Conservation (phyloP, 2,797 vertebrate genomes). For the Pogonophryne albipinna region DNA sequence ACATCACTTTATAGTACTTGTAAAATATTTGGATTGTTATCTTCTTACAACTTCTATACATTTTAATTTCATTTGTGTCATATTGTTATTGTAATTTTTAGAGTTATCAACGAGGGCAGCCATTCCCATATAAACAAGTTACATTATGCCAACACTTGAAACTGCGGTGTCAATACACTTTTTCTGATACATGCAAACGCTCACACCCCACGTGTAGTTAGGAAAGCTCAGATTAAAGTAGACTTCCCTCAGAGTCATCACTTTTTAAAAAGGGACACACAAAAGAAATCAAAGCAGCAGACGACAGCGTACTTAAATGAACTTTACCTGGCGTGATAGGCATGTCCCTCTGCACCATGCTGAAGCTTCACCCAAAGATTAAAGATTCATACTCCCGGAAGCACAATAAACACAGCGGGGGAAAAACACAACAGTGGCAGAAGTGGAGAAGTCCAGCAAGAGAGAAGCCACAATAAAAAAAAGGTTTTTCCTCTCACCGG, state of each 20-base stretch:
- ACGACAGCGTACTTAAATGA: neutral
- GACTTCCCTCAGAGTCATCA: neutral
- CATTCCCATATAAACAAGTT: constrained; percentile 1
- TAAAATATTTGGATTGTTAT: no score
- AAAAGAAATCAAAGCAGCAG: constrained; percentile 1
- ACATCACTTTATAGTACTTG: no score
- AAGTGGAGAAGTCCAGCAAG: constrained; percentile 28
- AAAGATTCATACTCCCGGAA: constrained; percentile 63
- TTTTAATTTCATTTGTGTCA: no score
- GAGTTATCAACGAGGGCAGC: neutral
- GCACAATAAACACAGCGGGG: neutral
- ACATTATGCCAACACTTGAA: neutral
- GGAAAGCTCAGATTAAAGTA: constrained; percentile 6
- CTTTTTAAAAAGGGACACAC: neutral
- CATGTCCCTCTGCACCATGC: constrained; percentile 80
- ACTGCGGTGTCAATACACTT: constrained; percentile 9
- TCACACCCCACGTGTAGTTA: constrained; percentile 17
- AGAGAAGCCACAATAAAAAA: constrained; percentile 32
- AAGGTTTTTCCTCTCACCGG: constrained; percentile 39
- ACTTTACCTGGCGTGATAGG: constrained; percentile 81
- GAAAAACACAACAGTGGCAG: constrained; percentile 5
- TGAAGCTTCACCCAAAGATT: constrained; percentile 44
- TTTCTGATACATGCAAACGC: neutral
- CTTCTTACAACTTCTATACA: no score
- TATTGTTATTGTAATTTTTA: neutral